phyloP scores from a whole-genome alignment of 2,797 vertebrate species.

The Microctenopoma stevenorrisi region DNA sequence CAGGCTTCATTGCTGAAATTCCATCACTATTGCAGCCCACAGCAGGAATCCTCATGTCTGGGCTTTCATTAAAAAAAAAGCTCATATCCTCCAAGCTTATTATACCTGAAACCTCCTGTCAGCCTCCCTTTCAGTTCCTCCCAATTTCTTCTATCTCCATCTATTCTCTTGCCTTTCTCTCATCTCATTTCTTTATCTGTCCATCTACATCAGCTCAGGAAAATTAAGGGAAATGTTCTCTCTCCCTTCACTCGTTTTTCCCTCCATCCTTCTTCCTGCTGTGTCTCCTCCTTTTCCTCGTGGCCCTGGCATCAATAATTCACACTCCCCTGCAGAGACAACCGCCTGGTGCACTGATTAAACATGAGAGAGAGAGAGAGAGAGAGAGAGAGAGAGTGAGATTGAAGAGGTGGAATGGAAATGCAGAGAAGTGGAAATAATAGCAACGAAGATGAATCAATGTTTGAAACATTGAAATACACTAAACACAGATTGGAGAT shows the following conservation, averaged over 20 bases:
- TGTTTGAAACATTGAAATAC: constrained; percentile 48
- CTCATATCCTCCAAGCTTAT: constrained; percentile 32
- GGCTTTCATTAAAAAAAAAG: constrained; percentile 3
- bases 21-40: background rate
- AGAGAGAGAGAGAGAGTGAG: constrained; percentile 27
- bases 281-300: constrained; percentile 45
- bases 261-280: constrained; percentile 43
- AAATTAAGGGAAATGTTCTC: constrained; percentile 40
- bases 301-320: constrained; percentile 79
- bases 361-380: constrained; percentile 62
- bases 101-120: constrained; percentile 34
- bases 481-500: constrained; percentile 39
- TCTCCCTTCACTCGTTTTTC: constrained; percentile 30
- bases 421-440: constrained; percentile 28
- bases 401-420: constrained; percentile 22
- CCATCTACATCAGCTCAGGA: constrained; percentile 40
- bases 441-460: constrained; percentile 47
- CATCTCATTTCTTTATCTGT: constrained; percentile 31
- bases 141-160: background rate
- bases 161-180: constrained; percentile 6
- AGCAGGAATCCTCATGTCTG: constrained; percentile 14
- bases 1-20: constrained; percentile 19
- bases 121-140: background rate
- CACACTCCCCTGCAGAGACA: constrained; percentile 73
- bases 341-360: constrained; percentile 77